These are phyloP conservation scores for Autographa pulchrina DNA, from an alignment of 2,888 invertebrate species.

Conservation along the genomic window DNA sequence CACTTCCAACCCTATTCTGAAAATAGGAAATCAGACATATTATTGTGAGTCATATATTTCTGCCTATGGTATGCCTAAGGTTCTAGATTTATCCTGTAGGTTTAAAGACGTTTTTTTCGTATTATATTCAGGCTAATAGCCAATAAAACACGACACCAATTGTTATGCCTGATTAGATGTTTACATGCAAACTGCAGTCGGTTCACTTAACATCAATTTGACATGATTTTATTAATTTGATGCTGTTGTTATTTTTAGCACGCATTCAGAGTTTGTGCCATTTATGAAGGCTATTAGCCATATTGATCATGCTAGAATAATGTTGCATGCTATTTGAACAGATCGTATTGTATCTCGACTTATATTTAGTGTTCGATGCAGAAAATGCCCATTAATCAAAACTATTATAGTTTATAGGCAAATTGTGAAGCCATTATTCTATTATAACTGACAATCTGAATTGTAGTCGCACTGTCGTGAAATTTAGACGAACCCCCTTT, in stretches of 20 bases:
- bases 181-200: conserved; percentile 54
- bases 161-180: conserved; percentile 45
- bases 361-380: no score
- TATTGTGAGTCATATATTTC: not conserved
- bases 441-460: conserved; percentile 62
- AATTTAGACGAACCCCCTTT: conserved; percentile 27
- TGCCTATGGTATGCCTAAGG: not conserved
- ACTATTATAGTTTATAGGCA: conserved; percentile 58
- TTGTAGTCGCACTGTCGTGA: conserved; percentile 48
- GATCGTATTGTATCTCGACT: not conserved
- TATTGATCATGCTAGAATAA: not conserved
- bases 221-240: conserved; percentile 25
- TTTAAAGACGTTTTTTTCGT: not conserved
- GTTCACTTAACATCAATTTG: conserved; percentile 35
- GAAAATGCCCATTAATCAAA: conserved; percentile 30
- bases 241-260: conserved; percentile 9
- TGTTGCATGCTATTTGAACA: not conserved
- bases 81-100: not conserved
- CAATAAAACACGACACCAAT: conserved; percentile 65
- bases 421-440: conserved; percentile 79
- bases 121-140: conserved; percentile 66
- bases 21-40: conserved; percentile 19
- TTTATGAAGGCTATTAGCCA: not conserved
- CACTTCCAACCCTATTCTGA: conserved; percentile 25
- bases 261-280: not conserved